Evolutionary conservation across 2,113 vertebrate species (phyloP), one percentile per base, ranked within the genome.

Genomic region (Lynx canadensis): DNA sequence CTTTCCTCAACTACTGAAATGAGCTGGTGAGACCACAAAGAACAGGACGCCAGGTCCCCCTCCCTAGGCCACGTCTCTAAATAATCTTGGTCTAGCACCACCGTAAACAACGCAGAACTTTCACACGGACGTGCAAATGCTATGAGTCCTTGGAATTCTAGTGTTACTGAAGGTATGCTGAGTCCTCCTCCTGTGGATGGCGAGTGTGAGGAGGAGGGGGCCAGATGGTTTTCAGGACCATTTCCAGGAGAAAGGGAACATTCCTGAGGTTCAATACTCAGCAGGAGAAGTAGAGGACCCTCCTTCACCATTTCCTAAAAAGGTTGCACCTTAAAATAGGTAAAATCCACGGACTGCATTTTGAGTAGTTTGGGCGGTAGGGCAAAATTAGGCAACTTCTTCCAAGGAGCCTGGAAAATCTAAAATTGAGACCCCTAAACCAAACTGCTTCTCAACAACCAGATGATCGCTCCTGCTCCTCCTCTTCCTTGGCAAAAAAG

Each of bases 401-500:
- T 89, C 63, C 69, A 80, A 66, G 23, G 69, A 92, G 95, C 65
- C 89, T n/a, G 63, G 96, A 96, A 80, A 63, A 88, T 45, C n/a
- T 60, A 55, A 65, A 82, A 91, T 25, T 8, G 41, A 95, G 80
- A 87, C 23, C n/a, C 88, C 66, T 83, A 95, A n/a, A 50, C 19
- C 1, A 60, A 89, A 82, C 71, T 41, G 84, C 92, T 93, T 63
- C 89, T 99, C 97, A 98, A 73, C 96, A 97, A 66, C 94, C 33
- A 27, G 97, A 95, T 0, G 87, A 78, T 94, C 96, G 98, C 92
- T 99, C 98, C 52, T 99, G 98, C 60, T 99, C 98, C 83, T 99
- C 99, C 85, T 99, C 99, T 95, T 99, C 99, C 18, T 98, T 97
- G 81, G 99, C 98, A 96, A 99, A 99, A 98, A 99, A 99, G 94